Base-by-base conservation (phyloP, 2,888 invertebrate genomes). In the Platycheirus albimanus region DNA sequence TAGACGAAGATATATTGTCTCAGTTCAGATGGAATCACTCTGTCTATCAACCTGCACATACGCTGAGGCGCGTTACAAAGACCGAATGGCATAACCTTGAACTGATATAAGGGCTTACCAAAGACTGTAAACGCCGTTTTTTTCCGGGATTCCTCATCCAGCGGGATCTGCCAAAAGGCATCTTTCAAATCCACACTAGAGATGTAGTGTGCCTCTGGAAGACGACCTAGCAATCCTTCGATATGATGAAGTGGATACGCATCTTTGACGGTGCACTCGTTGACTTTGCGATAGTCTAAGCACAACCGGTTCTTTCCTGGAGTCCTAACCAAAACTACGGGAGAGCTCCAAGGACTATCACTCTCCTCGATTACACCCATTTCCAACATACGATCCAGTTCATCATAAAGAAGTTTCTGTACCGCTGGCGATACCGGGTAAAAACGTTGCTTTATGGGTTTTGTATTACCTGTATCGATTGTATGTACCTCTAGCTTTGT, bases 321-420 rank as follows among this genome's bases (percentile, higher is more conserved):
- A 56, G 88, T 88, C 1, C 75, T 52, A 0, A 87, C 86, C 64
- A 88, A 77, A 0, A 87, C 86, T 0, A 88, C 86, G 0, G 88
- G 87, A 3, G 86, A 87, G 7, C 86, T 85, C 88, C 88, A 88
- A 0, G 86, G 72, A 38, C 89, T 88, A 5, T 81, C 72, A 0
- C 54, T 67, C 19, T 54, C 67, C 13, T 67, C 67, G 5, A 54
- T 67, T 10, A 67, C 20, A 4, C 41, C 54, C 19, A 69, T 43
- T 3, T 43, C 38, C 11, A 52, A 28, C 41, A 69, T 41, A 1
- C 54, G 19, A 24, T 67, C 67, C 19, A 67, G n/a, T 19, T 67
- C 52, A 28, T 67, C 43, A 17, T 36, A 51, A 15, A 66, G 11
- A 2, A 84, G 28, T 11, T 72, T 75, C 36, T 86, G 79, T 5